Percentiles rank a stretch among this genome's conserved stretches.
phyloP scores from a whole-genome alignment of 2,797 vertebrate genomes.

The Phalanger gymnotis region DNA sequence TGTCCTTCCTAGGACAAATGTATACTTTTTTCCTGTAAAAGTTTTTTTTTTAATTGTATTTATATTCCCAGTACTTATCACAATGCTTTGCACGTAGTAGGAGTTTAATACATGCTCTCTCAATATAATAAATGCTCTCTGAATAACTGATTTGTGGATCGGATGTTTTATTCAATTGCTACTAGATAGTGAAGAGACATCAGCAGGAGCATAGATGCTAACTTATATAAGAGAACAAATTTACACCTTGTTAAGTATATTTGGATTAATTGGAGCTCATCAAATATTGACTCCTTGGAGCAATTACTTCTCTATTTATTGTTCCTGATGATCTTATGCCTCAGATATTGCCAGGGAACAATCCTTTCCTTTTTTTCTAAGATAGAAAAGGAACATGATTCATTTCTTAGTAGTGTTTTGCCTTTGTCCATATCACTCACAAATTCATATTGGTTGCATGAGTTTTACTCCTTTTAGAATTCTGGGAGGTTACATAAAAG shows the following conservation, averaged over 20 bases:
- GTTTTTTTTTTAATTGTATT: neutral
- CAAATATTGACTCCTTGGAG: conserved; percentile 6
- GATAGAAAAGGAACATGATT: neutral
- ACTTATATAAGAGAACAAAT: conserved; percentile 31
- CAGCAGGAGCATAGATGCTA: neutral
- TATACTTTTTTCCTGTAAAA: neutral
- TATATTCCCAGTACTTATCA: neutral
- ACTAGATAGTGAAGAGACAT: conserved; percentile 32
- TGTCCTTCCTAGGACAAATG: neutral
- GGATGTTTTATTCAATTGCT: conserved; percentile 25
- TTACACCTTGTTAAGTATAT: conserved; percentile 28
- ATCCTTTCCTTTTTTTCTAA: neutral
- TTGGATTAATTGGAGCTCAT: neutral
- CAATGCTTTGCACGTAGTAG: neutral
- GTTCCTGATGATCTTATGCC: neutral
- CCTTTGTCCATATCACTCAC: neutral
- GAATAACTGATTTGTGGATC: neutral
- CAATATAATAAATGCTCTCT: neutral
- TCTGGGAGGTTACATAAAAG: neutral
- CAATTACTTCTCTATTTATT: conserved; percentile 23
- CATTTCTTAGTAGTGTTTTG: neutral
- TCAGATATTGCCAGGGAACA: neutral
- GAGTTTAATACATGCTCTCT: neutral
- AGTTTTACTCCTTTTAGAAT: neutral
- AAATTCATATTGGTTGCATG: neutral